Conservation (phyloP, 2,113 vertebrate species). For the Dissostichus mawsoni region DNA sequence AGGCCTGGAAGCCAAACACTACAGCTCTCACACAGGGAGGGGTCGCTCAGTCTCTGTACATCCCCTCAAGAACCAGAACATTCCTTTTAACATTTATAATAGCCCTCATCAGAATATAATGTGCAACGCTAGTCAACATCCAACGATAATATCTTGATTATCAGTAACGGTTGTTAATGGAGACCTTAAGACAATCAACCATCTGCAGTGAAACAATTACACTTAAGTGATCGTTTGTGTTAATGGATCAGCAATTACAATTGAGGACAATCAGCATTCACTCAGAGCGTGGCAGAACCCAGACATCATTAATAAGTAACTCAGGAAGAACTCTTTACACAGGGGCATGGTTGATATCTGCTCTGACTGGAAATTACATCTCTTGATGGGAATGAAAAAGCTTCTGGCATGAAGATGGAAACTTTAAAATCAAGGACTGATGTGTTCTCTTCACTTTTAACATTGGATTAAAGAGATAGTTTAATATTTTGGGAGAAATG, state of each 20-base stretch:
- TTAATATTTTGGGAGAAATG: background rate
- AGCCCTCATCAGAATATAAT: conserved; percentile 2
- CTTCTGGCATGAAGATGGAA: conserved; percentile 40
- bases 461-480: background rate
- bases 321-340: background rate
- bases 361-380: background rate
- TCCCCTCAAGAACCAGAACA: conserved; percentile 41
- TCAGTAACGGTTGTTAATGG: conserved; percentile 29
- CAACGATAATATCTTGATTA: conserved; percentile 40
- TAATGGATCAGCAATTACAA: conserved; percentile 27
- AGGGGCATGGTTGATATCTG: conserved; percentile 3
- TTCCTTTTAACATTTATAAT: conserved; percentile 32
- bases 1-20: conserved; percentile 60
- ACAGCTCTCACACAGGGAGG: conserved; percentile 59
- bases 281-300: background rate
- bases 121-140: background rate
- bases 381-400: conserved; percentile 27
- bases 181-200: conserved; percentile 15
- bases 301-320: background rate
- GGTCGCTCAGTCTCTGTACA: conserved; percentile 20
- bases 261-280: conserved; percentile 29
- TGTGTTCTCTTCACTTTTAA: background rate
- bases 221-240: conserved; percentile 33
- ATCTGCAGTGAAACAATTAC: conserved; percentile 21
- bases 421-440: conserved; percentile 27